Percentiles rank a stretch among this genome's conserved stretches.
These are phyloP conservation scores for Priocnemis perturbator DNA, from an alignment of 2,888 invertebrate genomes.

Conservation along the genomic window DNA sequence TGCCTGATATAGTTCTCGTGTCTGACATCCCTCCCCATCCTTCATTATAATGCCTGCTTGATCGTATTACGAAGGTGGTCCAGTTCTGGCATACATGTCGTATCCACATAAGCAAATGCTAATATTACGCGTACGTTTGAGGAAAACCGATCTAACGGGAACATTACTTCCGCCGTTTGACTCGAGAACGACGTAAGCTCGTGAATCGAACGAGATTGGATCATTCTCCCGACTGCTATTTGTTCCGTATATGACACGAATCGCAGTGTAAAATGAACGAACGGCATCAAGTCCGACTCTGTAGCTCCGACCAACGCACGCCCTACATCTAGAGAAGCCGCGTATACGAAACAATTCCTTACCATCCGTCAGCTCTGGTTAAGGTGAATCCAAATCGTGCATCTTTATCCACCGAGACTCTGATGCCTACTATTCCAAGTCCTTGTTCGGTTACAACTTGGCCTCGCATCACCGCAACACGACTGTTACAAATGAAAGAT, in stretches of 20 bases:
- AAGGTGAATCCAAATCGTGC: conserved; percentile 97
- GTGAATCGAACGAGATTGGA: not conserved
- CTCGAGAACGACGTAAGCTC: conserved; percentile 1
- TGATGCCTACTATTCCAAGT: conserved; percentile 96
- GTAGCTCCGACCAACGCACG: not conserved
- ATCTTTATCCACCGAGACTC: conserved; percentile 96
- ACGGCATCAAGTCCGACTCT: not conserved
- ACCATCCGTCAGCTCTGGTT: conserved; percentile 95
- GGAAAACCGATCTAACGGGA: not conserved
- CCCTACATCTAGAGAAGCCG: too few species aligned
- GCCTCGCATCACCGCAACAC: conserved; percentile 98
- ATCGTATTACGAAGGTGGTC: conserved; percentile 57
- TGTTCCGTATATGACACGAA: not conserved
- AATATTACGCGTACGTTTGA: conserved; percentile 30
- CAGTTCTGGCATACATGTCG: conserved; percentile 36
- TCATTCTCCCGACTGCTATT: not conserved
- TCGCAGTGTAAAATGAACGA: not conserved
- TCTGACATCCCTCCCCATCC: conserved; percentile 18
- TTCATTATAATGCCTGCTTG: conserved; percentile 61
- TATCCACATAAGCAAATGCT: conserved; percentile 42
- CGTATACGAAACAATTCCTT: conserved; percentile 74
- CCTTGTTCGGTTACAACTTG: conserved; percentile 96
- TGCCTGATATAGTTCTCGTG: conserved; percentile 39
- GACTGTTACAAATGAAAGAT: conserved; percentile 81
- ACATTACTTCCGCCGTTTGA: too few species aligned